A percentile compares a stretch with the other conserved stretches of the same genome.
Conservation (phyloP, 2,113 vertebrate species). For the Talpa occidentalis region DNA sequence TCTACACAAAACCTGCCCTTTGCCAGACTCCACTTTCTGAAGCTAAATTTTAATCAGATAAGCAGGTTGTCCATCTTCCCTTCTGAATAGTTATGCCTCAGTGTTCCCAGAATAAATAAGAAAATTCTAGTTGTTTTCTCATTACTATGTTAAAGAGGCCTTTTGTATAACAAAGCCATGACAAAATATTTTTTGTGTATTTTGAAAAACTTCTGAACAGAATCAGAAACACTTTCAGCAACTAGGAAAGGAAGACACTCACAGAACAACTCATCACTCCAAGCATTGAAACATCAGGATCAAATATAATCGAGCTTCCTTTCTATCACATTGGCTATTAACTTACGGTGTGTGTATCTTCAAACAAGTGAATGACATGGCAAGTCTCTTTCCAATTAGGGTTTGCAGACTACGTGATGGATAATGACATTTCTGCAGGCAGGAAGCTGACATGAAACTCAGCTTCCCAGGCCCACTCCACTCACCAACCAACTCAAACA, state of each 20-base stretch:
- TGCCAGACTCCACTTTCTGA: not conserved
- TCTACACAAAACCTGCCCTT: not conserved
- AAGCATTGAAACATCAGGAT: not conserved
- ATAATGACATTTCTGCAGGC: not conserved
- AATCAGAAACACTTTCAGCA: not conserved
- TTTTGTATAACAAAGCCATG: not conserved
- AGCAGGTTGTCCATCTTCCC: not conserved
- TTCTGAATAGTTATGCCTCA: not conserved
- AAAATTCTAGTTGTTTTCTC: not conserved
- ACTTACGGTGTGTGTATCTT: not conserved
- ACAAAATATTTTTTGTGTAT: not conserved
- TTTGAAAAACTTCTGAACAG: not conserved
- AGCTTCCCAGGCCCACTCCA: not conserved
- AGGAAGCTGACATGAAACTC: not conserved
- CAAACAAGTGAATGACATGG: not conserved
- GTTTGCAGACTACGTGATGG: not conserved
- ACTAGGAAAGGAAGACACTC: not conserved
- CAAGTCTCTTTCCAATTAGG: no score
- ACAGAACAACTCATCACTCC: not conserved
- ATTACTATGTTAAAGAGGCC: not conserved
- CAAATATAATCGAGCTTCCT: not conserved
- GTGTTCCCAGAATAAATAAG: not conserved
- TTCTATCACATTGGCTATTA: not conserved
- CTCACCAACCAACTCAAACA: not conserved
- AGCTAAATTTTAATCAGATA: not conserved